These are phyloP conservation scores for Zophobas atratus DNA, from an alignment of 1,140 invertebrate genomes.

Conservation along the genomic window DNA sequence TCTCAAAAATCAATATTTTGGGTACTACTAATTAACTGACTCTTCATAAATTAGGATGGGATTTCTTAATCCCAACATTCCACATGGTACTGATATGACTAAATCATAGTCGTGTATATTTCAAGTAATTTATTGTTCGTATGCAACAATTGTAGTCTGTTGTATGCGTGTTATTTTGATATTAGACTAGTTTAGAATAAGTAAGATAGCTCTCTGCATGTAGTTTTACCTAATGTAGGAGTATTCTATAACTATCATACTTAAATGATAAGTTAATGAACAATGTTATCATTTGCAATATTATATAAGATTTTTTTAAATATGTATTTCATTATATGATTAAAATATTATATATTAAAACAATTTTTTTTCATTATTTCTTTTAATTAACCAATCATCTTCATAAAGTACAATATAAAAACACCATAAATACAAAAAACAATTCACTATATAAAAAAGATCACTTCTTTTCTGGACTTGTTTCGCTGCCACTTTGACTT, in stretches of 20 bases:
- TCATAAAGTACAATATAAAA: background rate
- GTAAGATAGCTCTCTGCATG: constrained; percentile 64
- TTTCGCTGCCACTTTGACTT: background rate
- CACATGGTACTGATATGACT: constrained; percentile 61
- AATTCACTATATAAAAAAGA: background rate
- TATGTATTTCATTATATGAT: constrained; percentile 64
- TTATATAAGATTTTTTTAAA: constrained; percentile 66
- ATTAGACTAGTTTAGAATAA: constrained; percentile 61
- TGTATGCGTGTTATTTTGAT: constrained; percentile 60
- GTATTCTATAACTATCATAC: constrained; percentile 57
- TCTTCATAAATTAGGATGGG: constrained; percentile 48
- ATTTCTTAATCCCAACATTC: constrained; percentile 49
- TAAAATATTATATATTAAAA: constrained; percentile 62
- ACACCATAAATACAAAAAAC: background rate
- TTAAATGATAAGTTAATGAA: constrained; percentile 57
- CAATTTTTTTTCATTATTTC: constrained; percentile 20
- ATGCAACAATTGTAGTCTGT: constrained; percentile 57
- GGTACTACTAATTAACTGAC: constrained; percentile 56
- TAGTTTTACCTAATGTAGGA: constrained; percentile 58
- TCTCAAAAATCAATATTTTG: constrained; percentile 54
- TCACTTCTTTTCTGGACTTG: constrained; percentile 18
- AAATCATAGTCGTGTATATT: constrained; percentile 59
- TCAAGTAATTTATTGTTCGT: constrained; percentile 61
- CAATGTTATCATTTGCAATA: constrained; percentile 64
- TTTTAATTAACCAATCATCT: constrained; percentile 1